A percentile compares a stretch with the other conserved stretches of the same genome.
These are phyloP conservation scores for Pegoplata infirma DNA, from an alignment of 2,888 invertebrate species.

Conservation along the genomic window DNA sequence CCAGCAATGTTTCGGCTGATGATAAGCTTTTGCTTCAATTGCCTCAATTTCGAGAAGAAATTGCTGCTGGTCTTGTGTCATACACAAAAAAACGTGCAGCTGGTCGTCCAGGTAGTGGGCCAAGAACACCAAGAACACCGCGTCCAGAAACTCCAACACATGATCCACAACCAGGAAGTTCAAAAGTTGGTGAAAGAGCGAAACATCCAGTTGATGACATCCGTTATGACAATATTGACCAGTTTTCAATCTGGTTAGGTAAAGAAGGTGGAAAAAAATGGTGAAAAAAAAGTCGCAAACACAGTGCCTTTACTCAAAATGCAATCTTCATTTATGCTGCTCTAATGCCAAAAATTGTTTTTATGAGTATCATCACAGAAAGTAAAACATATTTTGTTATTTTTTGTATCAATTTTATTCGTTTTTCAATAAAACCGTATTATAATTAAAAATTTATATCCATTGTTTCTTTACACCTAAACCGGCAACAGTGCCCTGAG, in stretches of 20 bases:
- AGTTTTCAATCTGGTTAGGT: constrained; percentile 5
- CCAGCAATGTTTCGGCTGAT: constrained; percentile 20
- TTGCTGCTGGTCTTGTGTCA: constrained; percentile 52
- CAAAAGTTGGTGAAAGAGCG: background rate
- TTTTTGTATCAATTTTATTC: background rate
- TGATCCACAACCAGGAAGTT: constrained; percentile 7
- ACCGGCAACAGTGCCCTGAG: constrained; percentile 35
- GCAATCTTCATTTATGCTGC: constrained; percentile 31
- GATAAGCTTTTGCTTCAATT: constrained; percentile 39
- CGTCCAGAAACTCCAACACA: constrained; percentile 1
- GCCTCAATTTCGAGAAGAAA: constrained; percentile 53
- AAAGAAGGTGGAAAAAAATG: constrained; percentile 47
- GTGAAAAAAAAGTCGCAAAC: constrained; percentile 34
- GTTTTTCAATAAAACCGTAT: constrained; percentile 11
- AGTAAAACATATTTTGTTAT: constrained; percentile 4
- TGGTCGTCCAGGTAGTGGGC: constrained; percentile 19
- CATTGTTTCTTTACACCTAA: too few relatives aligned
- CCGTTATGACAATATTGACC: constrained; percentile 43
- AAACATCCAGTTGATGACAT: constrained; percentile 16
- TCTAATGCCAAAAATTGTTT: constrained; percentile 27
- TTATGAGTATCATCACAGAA: constrained; percentile 6
- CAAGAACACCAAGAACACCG: constrained; percentile 15
- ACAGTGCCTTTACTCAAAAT: constrained; percentile 25
- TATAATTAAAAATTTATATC: constrained; percentile 7
- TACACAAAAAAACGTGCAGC: constrained; percentile 37